Evolutionary conservation across 92 coral and sea anemone species (phyloP), one percentile per base, ranked within the genome.

Genomic region (Umimayanthus kanabou): DNA sequence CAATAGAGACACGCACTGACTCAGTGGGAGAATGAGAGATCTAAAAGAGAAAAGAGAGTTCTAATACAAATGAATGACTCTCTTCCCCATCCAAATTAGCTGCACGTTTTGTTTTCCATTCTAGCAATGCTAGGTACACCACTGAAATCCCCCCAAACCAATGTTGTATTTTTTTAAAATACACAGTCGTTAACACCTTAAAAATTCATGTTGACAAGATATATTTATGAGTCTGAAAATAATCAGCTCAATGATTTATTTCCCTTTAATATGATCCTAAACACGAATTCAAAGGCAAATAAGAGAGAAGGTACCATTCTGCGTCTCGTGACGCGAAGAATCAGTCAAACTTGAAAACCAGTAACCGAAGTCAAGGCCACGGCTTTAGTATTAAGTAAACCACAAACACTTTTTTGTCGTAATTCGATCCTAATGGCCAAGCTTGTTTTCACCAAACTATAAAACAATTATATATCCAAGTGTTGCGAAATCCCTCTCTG

Each of bases 131-230:
- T 43, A 43, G 49, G 2, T 43, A 43, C 49, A 43, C 49, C 49
- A 43, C 1, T 43, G 49, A 43, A 43, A 43, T 43, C 49, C 2
- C 2, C 49, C 49, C 49, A 43, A 43, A 43, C 49, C 49, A 43
- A 43, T 43, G 49, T 43, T 43, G 49, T 43, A 43, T 43, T 43
- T 43, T 43, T 43, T 43, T 43, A 43, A 43, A 43, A 43, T 43
- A 43, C 49, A 43, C 49, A 43, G 49, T 43, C 49, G 49, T 43
- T 47, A 79, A 79, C 82, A 79, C 39, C 66, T 79, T 79, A 79
- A 79, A 79, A 79, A 79, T 79, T 79, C 66, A 79, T 79, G 82
- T 79, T 49, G 39, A n/a, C 18, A 79, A 11, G 67, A 15, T 29
- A 53, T 20, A 9, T 28, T 79, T 79, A 0, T 0, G n/a, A 30